Conservation (phyloP, 2,888 invertebrate genomes). For the Leptinotarsa peninsularis region DNA sequence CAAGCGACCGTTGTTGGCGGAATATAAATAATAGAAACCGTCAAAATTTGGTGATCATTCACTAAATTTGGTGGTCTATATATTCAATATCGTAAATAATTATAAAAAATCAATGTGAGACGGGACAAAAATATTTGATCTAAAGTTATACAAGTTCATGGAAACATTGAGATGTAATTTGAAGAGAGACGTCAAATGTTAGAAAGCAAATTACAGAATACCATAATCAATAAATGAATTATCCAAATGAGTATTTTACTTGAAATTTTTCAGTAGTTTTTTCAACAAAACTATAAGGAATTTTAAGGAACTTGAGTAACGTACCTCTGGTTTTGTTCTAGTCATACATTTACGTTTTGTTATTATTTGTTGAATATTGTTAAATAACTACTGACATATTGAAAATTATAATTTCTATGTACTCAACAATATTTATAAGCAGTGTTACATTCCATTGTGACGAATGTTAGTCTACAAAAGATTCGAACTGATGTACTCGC, state of each 20-base stretch:
- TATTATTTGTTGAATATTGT: slow-evolving; percentile 11
- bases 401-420: not conserved
- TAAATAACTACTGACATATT: slow-evolving; percentile 9
- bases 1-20: no score
- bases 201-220: not conserved
- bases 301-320: not conserved
- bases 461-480: slow-evolving; percentile 9
- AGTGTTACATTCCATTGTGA: slow-evolving; percentile 27
- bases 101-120: no score
- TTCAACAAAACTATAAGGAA: not conserved
- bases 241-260: slow-evolving; percentile 1
- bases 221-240: not conserved
- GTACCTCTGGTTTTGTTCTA: slow-evolving; percentile 5
- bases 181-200: no score
- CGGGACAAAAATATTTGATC: no score
- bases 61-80: no score
- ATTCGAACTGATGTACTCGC: not conserved
- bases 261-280: not conserved
- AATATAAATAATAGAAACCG: no score
- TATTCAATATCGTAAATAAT: no score
- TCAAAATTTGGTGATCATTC: no score
- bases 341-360: slow-evolving; percentile 8
- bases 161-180: no score
- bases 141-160: no score
- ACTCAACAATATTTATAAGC: slow-evolving; percentile 17